Conservation (phyloP, 2,888 invertebrate genomes). For the Odontothrips loti region DNA sequence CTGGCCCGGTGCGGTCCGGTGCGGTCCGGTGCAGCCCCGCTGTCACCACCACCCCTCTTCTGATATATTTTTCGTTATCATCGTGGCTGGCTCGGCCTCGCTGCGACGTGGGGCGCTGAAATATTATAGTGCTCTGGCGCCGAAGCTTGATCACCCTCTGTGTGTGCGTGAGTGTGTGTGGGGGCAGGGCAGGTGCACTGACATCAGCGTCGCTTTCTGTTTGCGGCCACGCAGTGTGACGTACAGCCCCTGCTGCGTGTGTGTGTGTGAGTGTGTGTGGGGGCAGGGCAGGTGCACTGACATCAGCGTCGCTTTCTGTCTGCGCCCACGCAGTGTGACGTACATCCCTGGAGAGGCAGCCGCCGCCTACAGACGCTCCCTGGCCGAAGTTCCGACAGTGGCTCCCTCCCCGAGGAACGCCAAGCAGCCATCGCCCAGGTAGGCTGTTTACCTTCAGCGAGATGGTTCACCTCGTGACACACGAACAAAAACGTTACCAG, state of each 20-base stretch:
- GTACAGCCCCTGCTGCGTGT: constrained; percentile 50
- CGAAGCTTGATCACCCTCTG: neutral
- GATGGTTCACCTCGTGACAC: no score
- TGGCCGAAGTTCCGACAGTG: constrained; percentile 41
- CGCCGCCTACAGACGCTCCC: constrained; percentile 48
- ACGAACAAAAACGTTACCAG: neutral
- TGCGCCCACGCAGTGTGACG: constrained; percentile 49
- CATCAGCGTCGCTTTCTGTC: neutral
- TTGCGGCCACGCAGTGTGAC: constrained; percentile 49
- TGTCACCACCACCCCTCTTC: neutral
- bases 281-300: neutral
- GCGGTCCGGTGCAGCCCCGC: neutral
- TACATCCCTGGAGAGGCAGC: constrained; percentile 56
- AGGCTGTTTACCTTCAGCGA: constrained; percentile 10
- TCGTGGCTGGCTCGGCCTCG: neutral
- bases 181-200: neutral
- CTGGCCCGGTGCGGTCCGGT: neutral
- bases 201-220: neutral
- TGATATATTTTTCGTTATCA: neutral
- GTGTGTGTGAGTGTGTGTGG: neutral
- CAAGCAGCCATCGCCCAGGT: constrained; percentile 41
- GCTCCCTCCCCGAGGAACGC: constrained; percentile 36
- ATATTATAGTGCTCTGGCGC: neutral
- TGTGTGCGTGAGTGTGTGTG: neutral
- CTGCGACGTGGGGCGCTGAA: neutral